Evolutionary conservation across 2,113 vertebrate genomes (phyloP).

Genomic region (Solenodon paradoxus): DNA sequence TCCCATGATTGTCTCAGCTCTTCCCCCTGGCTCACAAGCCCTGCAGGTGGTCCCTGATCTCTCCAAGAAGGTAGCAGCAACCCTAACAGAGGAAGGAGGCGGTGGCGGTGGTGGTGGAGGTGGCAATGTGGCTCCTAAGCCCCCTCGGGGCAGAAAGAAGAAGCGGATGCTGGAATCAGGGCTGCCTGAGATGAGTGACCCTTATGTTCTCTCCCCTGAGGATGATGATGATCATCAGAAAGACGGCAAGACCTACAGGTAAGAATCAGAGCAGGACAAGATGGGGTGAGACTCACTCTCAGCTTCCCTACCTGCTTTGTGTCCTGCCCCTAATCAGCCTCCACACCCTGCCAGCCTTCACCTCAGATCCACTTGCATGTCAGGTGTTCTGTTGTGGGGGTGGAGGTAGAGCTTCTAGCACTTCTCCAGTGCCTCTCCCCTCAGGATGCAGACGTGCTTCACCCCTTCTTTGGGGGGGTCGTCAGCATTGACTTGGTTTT

Average conservation of each 20-base stretch:
- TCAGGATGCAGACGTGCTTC: not conserved
- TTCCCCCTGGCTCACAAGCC: slow-evolving; percentile 88
- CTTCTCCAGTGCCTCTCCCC: not conserved
- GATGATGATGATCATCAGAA: slow-evolving; percentile 89
- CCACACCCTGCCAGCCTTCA: not conserved
- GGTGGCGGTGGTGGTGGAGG: slow-evolving; percentile 76
- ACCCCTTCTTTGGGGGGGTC: not conserved
- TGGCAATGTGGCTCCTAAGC: slow-evolving; percentile 79
- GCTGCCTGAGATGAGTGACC: slow-evolving; percentile 79
- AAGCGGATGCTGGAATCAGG: slow-evolving; percentile 85
- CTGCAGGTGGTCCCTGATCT: slow-evolving; percentile 88
- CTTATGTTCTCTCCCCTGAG: slow-evolving; percentile 91
- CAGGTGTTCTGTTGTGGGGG: not conserved
- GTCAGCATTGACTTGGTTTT: not conserved
- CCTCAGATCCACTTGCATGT: slow-evolving; percentile 49
- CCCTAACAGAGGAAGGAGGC: slow-evolving; percentile 80
- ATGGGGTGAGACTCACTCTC: not conserved
- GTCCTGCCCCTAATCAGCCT: slow-evolving; percentile 5
- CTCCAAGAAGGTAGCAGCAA: slow-evolving; percentile 83
- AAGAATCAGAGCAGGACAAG: slow-evolving; percentile 45
- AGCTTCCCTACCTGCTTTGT: not conserved
- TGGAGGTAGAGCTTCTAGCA: not conserved
- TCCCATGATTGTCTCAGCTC: slow-evolving; percentile 96
- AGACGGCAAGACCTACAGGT: slow-evolving; percentile 89
- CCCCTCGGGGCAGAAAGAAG: slow-evolving; percentile 87